A percentile compares a stretch with the other conserved stretches of the same genome.
These are phyloP conservation scores for Hyphantria cunea DNA, from an alignment of 1,140 invertebrate species.

Conservation along the genomic window DNA sequence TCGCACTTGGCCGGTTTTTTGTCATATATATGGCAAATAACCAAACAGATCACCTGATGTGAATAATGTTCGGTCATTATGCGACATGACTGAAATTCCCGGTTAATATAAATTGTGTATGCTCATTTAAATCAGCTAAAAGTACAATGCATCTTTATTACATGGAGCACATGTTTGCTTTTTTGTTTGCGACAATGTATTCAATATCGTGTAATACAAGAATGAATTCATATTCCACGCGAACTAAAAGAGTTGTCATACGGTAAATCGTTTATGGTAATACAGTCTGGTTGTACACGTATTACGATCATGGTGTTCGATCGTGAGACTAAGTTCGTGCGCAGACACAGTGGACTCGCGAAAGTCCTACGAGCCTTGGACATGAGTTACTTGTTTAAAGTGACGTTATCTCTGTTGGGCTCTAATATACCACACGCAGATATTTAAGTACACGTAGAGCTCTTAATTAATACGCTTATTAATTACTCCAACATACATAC, in stretches of 20 bases:
- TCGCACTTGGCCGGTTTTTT: too few species aligned
- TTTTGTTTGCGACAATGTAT: conserved; percentile 58
- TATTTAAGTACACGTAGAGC: too few species aligned
- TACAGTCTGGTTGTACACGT: conserved; percentile 61
- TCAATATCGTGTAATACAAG: conserved; percentile 65
- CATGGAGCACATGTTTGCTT: conserved; percentile 46
- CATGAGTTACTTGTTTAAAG: conserved; percentile 57
- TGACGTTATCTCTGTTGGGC: conserved; percentile 47
- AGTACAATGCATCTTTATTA: conserved; percentile 48
- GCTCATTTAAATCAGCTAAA: conserved; percentile 38
- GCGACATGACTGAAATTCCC: too few species aligned
- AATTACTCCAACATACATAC: too few species aligned
- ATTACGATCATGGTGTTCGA: conserved; percentile 65
- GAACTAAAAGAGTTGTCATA: conserved; percentile 73
- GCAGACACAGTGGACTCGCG: conserved; percentile 48
- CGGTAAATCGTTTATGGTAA: conserved; percentile 75
- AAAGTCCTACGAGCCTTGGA: conserved; percentile 36
- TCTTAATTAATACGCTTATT: too few species aligned
- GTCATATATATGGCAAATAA: too few species aligned
- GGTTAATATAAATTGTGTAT: too few species aligned
- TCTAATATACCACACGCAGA: not conserved
- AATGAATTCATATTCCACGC: conserved; percentile 73
- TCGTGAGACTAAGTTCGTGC: conserved; percentile 71
- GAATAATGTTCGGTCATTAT: too few species aligned
- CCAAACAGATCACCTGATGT: too few species aligned